Evolutionary conservation across 2,797 vertebrate species (phyloP).

Genomic region (Darevskia nairensis): DNA sequence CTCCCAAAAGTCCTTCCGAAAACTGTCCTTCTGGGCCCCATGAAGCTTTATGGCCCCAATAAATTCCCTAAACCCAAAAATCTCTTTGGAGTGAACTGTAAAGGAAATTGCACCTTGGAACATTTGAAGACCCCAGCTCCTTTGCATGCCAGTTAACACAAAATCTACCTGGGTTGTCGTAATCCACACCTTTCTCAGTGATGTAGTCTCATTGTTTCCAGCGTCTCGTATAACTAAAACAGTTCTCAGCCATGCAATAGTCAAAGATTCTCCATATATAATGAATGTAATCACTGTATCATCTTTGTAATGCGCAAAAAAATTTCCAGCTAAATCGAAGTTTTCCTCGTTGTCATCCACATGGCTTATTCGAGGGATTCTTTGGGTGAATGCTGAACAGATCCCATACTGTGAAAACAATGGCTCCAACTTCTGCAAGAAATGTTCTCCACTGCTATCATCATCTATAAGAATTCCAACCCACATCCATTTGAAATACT

Average conservation of each 20-base stretch:
- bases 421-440: background rate
- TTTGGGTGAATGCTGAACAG: background rate
- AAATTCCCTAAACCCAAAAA: background rate
- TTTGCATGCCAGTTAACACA: no score
- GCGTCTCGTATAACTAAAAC: background rate
- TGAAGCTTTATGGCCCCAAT: background rate
- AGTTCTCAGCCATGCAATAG: background rate
- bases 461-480: background rate
- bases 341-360: background rate
- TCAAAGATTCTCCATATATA: conserved; percentile 6
- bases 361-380: background rate
- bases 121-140: background rate
- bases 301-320: background rate
- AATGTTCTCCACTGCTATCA: conserved; percentile 2
- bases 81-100: background rate
- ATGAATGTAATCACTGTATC: background rate
- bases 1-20: background rate
- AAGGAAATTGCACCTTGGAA: conserved; percentile 20
- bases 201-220: background rate
- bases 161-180: background rate
- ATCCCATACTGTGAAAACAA: background rate
- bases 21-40: background rate
- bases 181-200: background rate
- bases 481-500: conserved; percentile 17
- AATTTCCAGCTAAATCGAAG: background rate